Percentiles rank a stretch among this genome's conserved stretches.
Conservation (phyloP, 1,140 invertebrate species). For the Cryptotermes secundus region DNA sequence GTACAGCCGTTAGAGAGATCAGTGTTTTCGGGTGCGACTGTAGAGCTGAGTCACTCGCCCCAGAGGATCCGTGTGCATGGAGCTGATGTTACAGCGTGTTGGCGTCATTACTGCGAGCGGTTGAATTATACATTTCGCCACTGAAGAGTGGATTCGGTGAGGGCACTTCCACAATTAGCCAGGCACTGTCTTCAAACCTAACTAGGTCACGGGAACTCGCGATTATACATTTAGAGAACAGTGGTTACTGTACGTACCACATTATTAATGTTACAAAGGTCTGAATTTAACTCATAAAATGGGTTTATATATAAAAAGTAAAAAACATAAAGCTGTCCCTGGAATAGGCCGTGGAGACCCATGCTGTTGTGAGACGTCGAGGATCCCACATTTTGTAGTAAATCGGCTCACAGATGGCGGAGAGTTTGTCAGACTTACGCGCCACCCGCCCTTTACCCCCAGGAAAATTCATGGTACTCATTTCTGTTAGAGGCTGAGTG, state of each 20-base stretch:
- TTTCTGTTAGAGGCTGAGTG: no score
- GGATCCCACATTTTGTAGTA: no score
- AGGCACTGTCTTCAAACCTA: neutral
- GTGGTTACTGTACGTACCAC: neutral
- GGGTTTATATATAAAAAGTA: no score
- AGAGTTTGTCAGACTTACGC: no score
- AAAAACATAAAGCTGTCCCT: no score
- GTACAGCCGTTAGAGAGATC: neutral
- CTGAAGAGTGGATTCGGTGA: constrained; percentile 6
- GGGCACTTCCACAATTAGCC: neutral
- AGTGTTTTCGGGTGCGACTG: neutral
- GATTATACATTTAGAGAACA: no score
- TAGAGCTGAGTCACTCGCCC: neutral
- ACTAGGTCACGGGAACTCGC: neutral
- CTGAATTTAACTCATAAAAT: neutral
- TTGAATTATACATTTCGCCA: neutral
- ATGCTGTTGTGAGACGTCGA: no score
- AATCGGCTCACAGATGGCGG: no score
- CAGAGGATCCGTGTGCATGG: neutral
- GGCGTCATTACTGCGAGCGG: neutral
- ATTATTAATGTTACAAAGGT: neutral
- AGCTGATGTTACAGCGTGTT: neutral
- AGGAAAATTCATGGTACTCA: no score
- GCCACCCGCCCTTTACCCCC: no score
- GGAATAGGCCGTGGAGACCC: no score